A percentile compares a stretch with the other conserved stretches of the same genome.
phyloP scores from a whole-genome alignment of 1,140 invertebrate species.

The Danaus melanippus region DNA sequence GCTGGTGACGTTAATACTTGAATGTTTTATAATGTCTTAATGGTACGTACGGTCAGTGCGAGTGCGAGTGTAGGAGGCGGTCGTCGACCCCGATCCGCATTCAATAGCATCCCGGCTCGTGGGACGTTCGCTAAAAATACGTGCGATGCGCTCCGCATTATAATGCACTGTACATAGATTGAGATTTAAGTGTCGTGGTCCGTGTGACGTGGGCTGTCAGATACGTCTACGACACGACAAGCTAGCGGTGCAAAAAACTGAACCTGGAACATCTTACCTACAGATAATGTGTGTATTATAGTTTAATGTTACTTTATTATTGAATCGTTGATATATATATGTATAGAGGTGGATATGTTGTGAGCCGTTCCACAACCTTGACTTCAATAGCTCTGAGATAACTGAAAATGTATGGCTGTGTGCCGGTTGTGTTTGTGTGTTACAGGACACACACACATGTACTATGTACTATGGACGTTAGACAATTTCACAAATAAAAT shows the following conservation, averaged over 20 bases:
- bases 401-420: no score
- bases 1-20: conserved; percentile 4
- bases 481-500: no score
- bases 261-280: no score
- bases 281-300: no score
- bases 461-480: no score
- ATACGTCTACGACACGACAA: background rate
- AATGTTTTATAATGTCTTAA: conserved; percentile 19
- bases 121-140: conserved; percentile 52
- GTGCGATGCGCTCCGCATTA: conserved; percentile 33
- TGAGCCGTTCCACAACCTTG: no score
- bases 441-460: no score
- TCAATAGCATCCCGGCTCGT: conserved; percentile 31
- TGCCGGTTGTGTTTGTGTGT: no score
- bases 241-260: conserved; percentile 2
- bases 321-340: no score
- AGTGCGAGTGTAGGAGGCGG: conserved; percentile 22
- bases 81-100: conserved; percentile 35
- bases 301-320: no score
- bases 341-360: no score
- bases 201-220: background rate
- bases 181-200: background rate
- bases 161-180: conserved; percentile 21
- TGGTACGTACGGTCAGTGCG: conserved; percentile 30
- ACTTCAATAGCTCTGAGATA: no score